These are phyloP conservation scores for Elaphurus davidianus DNA, from an alignment of 2,113 vertebrate genomes.

Conservation along the genomic window DNA sequence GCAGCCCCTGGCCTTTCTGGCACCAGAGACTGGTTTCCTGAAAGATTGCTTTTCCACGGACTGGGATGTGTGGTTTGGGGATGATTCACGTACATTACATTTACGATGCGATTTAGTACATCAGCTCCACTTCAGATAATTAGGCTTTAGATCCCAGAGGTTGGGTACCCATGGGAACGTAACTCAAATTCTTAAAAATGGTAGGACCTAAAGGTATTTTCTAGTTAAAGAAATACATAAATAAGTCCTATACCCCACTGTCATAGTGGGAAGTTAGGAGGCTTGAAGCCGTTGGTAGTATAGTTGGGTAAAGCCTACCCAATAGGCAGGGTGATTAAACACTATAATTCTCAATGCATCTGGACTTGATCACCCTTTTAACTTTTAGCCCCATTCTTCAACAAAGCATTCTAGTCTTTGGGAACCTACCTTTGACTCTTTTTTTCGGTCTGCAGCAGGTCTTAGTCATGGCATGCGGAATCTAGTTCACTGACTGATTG, in stretches of 20 bases:
- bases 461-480: neutral
- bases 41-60: neutral
- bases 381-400: neutral
- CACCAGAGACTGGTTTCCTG: neutral
- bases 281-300: neutral
- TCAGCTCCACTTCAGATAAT: neutral
- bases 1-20: neutral
- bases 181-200: neutral
- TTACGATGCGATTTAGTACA: neutral
- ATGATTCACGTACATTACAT: neutral
- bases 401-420: neutral
- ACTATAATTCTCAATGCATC: neutral
- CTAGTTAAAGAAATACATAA: neutral
- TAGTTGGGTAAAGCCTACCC: neutral
- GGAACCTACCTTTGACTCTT: neutral
- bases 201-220: neutral
- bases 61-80: neutral
- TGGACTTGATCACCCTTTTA: neutral
- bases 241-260: neutral
- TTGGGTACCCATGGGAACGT: neutral
- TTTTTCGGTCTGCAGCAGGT: neutral
- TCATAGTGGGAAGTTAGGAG: neutral
- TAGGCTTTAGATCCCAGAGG: neutral
- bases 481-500: neutral
- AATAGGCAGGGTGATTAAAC: neutral